phyloP scores from a whole-genome alignment of 2,888 invertebrate genomes.

The Tenthredo scrophulariae region DNA sequence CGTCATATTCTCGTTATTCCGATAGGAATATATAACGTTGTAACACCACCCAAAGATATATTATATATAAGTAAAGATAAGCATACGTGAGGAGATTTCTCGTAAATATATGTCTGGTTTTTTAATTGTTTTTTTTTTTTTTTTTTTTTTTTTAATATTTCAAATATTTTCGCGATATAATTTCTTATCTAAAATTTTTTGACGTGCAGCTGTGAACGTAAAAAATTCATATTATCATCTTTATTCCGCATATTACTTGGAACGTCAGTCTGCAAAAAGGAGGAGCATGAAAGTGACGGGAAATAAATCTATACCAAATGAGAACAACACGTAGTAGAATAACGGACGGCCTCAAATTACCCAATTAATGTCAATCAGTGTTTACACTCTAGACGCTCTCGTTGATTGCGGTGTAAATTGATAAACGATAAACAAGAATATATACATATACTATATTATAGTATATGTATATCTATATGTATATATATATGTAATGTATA shows the following conservation, averaged over 20 bases:
- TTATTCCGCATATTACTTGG: too few relatives aligned
- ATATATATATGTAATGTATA: background rate
- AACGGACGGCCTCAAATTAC: slow-evolving; percentile 15
- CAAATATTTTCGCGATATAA: background rate
- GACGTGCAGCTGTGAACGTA: background rate
- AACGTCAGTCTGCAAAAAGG: background rate
- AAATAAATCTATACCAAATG: slow-evolving; percentile 6
- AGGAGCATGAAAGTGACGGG: background rate
- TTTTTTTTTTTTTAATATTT: background rate
- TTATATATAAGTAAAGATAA: background rate
- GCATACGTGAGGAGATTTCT: background rate
- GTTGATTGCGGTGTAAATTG: slow-evolving; percentile 34
- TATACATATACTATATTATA: background rate
- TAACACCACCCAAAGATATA: background rate
- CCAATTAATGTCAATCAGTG: slow-evolving; percentile 49
- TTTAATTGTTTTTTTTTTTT: background rate
- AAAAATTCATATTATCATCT: too few relatives aligned
- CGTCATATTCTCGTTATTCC: background rate
- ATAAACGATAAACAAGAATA: slow-evolving; percentile 32
- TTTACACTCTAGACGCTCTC: slow-evolving; percentile 10
- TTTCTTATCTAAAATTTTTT: background rate
- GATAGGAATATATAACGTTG: background rate
- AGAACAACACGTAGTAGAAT: slow-evolving; percentile 28
- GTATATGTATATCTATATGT: background rate
- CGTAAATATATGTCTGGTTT: background rate